Percentiles rank a stretch among this genome's conserved stretches.
Evolutionary conservation across 2,888 invertebrate genomes (phyloP).

Genomic region (Lasioglossum oenotherae): DNA sequence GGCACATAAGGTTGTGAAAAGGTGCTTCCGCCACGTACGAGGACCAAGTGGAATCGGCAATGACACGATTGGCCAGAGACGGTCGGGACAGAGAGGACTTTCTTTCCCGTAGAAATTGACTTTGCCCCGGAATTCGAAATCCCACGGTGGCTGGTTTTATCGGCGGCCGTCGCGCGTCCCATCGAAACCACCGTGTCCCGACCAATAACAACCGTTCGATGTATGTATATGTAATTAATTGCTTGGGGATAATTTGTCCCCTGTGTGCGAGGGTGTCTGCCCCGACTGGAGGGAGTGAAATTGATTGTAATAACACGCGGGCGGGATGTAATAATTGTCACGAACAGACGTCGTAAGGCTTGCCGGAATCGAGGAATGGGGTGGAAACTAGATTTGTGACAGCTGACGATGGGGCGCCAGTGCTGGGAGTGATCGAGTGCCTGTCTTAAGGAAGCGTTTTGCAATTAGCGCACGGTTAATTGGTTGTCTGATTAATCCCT

Average conservation of each 20-base stretch:
- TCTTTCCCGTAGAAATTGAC: not conserved
- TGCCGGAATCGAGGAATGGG: not conserved
- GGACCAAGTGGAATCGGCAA: not conserved
- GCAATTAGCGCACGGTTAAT: conserved; percentile 6
- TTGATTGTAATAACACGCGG: conserved; percentile 16
- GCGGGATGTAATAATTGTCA: conserved; percentile 15
- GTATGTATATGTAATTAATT: conserved; percentile 24
- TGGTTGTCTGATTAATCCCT: not conserved
- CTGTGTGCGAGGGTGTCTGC: not conserved
- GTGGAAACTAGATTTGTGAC: conserved; percentile 7
- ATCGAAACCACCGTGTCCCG: not conserved
- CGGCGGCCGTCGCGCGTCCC: not conserved
- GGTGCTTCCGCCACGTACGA: not conserved
- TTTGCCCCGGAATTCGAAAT: conserved; percentile 1
- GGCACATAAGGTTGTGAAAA: not conserved
- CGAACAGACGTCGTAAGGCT: conserved; percentile 15
- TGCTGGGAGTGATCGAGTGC: not conserved
- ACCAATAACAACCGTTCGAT: conserved; percentile 13
- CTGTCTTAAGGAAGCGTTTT: conserved; percentile 12
- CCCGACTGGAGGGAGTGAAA: conserved; percentile 3
- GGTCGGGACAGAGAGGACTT: not conserved
- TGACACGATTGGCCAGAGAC: conserved; percentile 11
- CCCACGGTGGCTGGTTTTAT: conserved; percentile 6
- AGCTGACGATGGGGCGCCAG: not conserved
- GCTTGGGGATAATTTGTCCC: conserved; percentile 17